Conservation (phyloP, 2,888 invertebrate species). For the Aporophyla lueneburgensis region DNA sequence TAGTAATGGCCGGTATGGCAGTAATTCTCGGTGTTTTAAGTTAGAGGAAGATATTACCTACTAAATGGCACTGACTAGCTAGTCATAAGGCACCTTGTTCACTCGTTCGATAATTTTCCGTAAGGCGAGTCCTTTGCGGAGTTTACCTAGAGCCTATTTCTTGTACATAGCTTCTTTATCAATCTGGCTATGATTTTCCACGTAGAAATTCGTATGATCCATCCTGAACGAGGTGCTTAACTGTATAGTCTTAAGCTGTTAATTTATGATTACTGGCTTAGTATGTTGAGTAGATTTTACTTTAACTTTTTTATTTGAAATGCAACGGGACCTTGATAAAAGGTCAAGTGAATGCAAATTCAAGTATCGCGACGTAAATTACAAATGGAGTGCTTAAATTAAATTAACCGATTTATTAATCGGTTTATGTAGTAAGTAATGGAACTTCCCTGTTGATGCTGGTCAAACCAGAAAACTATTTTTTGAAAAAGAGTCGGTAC, state of each 20-base stretch:
- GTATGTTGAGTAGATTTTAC: constrained; percentile 1
- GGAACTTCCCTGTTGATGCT: neutral
- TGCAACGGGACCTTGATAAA: neutral
- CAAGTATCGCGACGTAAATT: neutral
- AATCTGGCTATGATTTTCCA: neutral
- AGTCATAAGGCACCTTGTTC: constrained; percentile 17
- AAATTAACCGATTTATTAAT: neutral
- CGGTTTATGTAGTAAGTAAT: neutral
- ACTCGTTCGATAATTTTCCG: neutral
- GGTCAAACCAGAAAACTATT: constrained; percentile 15
- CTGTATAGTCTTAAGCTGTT: constrained; percentile 32
- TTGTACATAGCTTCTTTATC: neutral
- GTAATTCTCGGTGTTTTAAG: constrained; percentile 28
- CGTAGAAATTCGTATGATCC: neutral
- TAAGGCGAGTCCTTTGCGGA: neutral
- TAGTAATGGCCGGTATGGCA: constrained; percentile 27
- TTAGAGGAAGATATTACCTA: neutral
- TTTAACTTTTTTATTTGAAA: neutral
- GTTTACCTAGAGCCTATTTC: neutral
- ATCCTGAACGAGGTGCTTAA: neutral
- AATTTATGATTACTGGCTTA: neutral
- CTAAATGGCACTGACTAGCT: constrained; percentile 1
- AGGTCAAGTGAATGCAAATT: neutral
- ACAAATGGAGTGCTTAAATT: neutral
- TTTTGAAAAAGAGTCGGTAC: neutral